These are phyloP conservation scores for Mystacides longicornis DNA, from an alignment of 2,888 invertebrate genomes.

Conservation along the genomic window DNA sequence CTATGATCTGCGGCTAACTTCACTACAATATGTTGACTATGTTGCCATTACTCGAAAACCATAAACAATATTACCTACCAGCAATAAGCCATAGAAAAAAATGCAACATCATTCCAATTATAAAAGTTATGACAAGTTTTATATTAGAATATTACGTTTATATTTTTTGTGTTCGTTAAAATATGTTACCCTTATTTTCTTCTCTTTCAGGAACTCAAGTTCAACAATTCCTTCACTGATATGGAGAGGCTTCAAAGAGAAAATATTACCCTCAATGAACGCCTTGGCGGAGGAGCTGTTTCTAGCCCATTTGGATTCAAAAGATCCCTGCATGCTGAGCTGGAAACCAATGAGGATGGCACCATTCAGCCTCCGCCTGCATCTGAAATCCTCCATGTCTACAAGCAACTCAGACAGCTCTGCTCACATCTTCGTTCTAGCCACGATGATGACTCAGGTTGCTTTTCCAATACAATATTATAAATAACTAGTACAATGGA, in stretches of 20 bases:
- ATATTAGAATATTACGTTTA: too few relatives aligned
- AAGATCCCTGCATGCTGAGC: constrained; percentile 81
- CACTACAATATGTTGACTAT: too few relatives aligned
- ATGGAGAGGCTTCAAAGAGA: constrained; percentile 64
- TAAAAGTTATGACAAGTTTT: too few relatives aligned
- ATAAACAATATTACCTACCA: too few relatives aligned
- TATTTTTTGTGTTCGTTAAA: too few relatives aligned
- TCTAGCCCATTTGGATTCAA: constrained; percentile 30
- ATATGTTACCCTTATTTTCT: too few relatives aligned
- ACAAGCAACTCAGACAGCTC: constrained; percentile 64
- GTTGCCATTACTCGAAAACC: too few relatives aligned
- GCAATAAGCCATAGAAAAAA: too few relatives aligned
- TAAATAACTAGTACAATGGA: too few relatives aligned
- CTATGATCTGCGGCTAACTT: too few relatives aligned
- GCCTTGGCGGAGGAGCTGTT: constrained; percentile 51
- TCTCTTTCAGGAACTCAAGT: constrained; percentile 43
- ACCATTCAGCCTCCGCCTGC: constrained; percentile 40
- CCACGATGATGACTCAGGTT: constrained; percentile 67
- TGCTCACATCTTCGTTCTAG: constrained; percentile 68
- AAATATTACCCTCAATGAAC: constrained; percentile 62
- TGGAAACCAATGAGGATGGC: constrained; percentile 64
- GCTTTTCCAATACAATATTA: too few relatives aligned
- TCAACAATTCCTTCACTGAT: constrained; percentile 53
- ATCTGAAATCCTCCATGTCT: constrained; percentile 60
- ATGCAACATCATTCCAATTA: too few relatives aligned